phyloP scores from a whole-genome alignment of 2,888 invertebrate genomes.

The Mimas tiliae region DNA sequence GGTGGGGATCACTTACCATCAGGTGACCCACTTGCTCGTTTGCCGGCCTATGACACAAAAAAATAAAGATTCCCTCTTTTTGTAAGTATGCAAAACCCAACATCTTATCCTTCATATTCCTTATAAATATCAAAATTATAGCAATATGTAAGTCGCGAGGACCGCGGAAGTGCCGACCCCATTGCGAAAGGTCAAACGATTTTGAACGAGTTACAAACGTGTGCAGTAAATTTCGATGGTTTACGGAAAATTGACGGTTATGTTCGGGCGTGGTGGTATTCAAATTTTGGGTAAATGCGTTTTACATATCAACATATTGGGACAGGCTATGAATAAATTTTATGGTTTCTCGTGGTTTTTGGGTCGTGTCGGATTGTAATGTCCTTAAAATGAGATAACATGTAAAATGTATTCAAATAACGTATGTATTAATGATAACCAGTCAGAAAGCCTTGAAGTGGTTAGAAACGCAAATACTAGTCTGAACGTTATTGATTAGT shows the following conservation, averaged over 20 bases:
- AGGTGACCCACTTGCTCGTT: too few species aligned
- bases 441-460: too few species aligned
- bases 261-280: conserved; percentile 1
- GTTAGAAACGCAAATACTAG: too few species aligned
- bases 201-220: conserved; percentile 32
- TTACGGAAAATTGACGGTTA: conserved; percentile 8
- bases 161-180: conserved; percentile 52
- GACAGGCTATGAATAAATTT: background rate
- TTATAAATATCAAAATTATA: background rate
- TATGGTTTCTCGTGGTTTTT: background rate
- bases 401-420: background rate
- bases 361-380: background rate
- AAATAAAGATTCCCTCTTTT: too few species aligned
- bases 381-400: background rate
- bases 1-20: too few species aligned
- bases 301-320: conserved; percentile 2
- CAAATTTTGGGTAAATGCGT: conserved; percentile 2
- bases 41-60: too few species aligned
- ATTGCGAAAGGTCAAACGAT: conserved; percentile 61
- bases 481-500: too few species aligned
- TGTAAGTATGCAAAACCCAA: background rate
- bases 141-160: conserved; percentile 28
- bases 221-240: conserved; percentile 4
- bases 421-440: background rate
- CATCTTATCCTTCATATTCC: background rate